Evolutionary conservation across 2,888 invertebrate genomes (phyloP).

Genomic region (Scelioninae gen. 1): DNA sequence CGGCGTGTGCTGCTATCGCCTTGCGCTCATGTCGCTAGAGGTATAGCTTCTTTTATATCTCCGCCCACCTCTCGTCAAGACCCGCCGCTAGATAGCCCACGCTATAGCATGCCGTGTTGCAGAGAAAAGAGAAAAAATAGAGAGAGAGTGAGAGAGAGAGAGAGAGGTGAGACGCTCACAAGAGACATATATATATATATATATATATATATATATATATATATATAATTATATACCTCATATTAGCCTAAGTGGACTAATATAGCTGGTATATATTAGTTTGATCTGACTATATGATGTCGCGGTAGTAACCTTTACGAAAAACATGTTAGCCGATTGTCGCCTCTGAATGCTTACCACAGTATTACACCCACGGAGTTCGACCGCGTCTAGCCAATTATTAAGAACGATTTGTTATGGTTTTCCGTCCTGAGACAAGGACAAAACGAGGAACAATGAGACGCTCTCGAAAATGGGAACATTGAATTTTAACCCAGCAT

Average conservation of each 20-base stretch:
- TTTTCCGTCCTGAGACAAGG: slow-evolving; percentile 35
- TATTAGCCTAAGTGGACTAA: slow-evolving; percentile 79
- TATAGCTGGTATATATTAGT: slow-evolving; percentile 78
- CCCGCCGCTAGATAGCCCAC: no score
- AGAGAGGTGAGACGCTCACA: no score
- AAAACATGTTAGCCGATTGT: slow-evolving; percentile 62
- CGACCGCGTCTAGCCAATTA: slow-evolving; percentile 56
- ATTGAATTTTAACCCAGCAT: slow-evolving; percentile 49
- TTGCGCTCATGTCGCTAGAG: no score
- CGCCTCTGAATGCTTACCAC: slow-evolving; percentile 53
- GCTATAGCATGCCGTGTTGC: no score
- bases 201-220: no score
- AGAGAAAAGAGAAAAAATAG: no score
- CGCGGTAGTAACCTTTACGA: slow-evolving; percentile 76
- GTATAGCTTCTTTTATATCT: no score
- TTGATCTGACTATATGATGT: slow-evolving; percentile 75
- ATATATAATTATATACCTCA: no score
- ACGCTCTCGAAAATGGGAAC: slow-evolving; percentile 55
- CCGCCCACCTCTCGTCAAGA: no score
- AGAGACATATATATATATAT: no score
- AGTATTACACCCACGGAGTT: slow-evolving; percentile 59
- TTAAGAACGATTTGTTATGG: slow-evolving; percentile 61
- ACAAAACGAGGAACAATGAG: slow-evolving; percentile 60
- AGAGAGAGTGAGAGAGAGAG: no score
- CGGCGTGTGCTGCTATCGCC: no score